Evolutionary conservation across 2,888 invertebrate genomes (phyloP).

Genomic region (Drosophila nigricruria): DNA sequence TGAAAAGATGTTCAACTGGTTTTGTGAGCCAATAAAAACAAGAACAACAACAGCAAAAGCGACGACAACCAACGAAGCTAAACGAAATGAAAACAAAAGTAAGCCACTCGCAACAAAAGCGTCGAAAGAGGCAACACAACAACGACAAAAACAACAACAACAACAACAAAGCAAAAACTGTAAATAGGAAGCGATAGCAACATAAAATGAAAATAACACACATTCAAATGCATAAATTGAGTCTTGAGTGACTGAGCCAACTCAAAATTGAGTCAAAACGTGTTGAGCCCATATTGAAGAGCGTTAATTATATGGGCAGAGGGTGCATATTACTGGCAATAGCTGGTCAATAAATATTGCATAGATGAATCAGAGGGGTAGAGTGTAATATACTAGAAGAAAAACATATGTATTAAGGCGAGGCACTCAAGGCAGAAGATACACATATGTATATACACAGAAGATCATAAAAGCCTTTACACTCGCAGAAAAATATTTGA

Average conservation of each 20-base stretch:
- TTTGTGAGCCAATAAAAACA: slow-evolving; percentile 66
- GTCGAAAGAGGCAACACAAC: slow-evolving; percentile 43
- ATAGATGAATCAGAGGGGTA: slow-evolving; percentile 22
- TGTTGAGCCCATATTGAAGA: slow-evolving; percentile 10
- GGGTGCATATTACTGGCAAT: slow-evolving; percentile 9
- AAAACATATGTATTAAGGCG: not conserved
- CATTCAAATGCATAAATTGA: slow-evolving; percentile 66
- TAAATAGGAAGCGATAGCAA: slow-evolving; percentile 40
- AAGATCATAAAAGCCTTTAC: no score
- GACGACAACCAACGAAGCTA: slow-evolving; percentile 37
- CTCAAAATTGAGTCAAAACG: slow-evolving; percentile 44
- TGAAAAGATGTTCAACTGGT: slow-evolving; percentile 73
- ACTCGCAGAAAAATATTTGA: no score
- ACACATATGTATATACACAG: no score
- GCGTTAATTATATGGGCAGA: slow-evolving; percentile 33
- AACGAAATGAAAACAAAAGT: slow-evolving; percentile 62
- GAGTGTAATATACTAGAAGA: not conserved
- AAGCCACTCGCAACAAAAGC: slow-evolving; percentile 59
- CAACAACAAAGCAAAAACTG: slow-evolving; percentile 32
- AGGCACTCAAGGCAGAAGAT: not conserved
- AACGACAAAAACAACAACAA: slow-evolving; percentile 10
- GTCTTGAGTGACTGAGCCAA: slow-evolving; percentile 62
- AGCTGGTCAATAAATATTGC: slow-evolving; percentile 21
- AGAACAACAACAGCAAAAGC: slow-evolving; percentile 56
- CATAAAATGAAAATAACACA: slow-evolving; percentile 16